These are phyloP conservation scores for Gymnorhina tibicen DNA, from an alignment of 2,113 vertebrate genomes.

Conservation along the genomic window DNA sequence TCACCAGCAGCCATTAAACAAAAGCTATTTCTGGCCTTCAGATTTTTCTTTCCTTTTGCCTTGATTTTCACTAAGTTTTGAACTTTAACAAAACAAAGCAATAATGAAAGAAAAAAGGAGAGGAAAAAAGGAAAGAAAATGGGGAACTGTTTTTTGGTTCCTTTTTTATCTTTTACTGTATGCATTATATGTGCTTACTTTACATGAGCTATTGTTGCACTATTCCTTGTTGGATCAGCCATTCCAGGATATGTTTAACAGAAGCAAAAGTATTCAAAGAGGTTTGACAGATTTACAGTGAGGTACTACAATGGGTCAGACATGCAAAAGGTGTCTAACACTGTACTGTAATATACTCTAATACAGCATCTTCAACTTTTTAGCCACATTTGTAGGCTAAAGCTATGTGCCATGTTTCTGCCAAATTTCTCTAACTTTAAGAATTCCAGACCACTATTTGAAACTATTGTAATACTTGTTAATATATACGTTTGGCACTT, in stretches of 20 bases:
- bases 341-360: neutral
- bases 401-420: neutral
- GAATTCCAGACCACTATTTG: neutral
- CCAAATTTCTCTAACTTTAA: neutral
- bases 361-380: neutral
- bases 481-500: neutral
- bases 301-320: neutral
- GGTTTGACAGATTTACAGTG: neutral
- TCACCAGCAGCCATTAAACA: neutral
- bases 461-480: neutral
- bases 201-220: neutral
- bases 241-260: neutral
- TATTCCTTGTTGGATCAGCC: neutral
- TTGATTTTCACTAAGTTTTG: neutral
- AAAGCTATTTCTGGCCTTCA: neutral
- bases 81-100: neutral
- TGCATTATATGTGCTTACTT: neutral
- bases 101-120: neutral
- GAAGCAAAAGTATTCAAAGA: neutral
- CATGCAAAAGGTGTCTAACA: neutral
- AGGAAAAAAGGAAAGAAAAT: neutral
- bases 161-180: neutral
- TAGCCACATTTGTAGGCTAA: neutral
- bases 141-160: fast-evolving
- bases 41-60: neutral